Percentiles rank a stretch among this genome's conserved stretches.
Conservation (phyloP, 2,888 invertebrate species). For the Chouioia cunea region DNA sequence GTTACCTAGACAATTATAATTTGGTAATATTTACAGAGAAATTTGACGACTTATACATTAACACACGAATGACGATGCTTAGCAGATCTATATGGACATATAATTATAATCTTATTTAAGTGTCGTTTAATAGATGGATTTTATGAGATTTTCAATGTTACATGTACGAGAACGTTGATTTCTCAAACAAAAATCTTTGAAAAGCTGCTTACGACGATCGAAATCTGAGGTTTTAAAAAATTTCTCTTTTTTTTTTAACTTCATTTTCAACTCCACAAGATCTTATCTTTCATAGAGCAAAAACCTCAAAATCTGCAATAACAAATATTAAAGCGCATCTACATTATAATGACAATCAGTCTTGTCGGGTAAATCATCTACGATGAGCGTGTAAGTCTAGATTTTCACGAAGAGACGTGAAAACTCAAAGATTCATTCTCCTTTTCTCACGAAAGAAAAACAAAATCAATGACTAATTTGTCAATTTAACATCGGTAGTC, state of each 20-base stretch:
- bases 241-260: too few species aligned
- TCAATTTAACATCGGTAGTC: too few species aligned
- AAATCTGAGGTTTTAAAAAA: too few species aligned
- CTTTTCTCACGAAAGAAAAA: conserved; percentile 5
- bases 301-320: conserved; percentile 27
- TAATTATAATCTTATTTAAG: conserved; percentile 19
- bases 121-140: too few species aligned
- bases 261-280: too few species aligned
- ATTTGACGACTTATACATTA: conserved; percentile 13
- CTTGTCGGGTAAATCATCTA: conserved; percentile 42
- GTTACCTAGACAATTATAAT: conserved; percentile 26
- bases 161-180: too few species aligned
- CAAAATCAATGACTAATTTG: too few species aligned
- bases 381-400: conserved; percentile 26
- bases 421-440: conserved; percentile 25
- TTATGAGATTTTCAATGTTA: too few species aligned
- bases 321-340: conserved; percentile 45
- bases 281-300: too few species aligned
- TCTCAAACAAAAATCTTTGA: too few species aligned
- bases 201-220: too few species aligned
- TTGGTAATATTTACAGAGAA: conserved; percentile 38
- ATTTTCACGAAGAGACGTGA: conserved; percentile 14
- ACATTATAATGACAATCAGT: conserved; percentile 48
- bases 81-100: conserved; percentile 23
- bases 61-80: conserved; percentile 18